Base-by-base conservation (phyloP, 2,888 invertebrate genomes). In the Harmothoe impar region DNA sequence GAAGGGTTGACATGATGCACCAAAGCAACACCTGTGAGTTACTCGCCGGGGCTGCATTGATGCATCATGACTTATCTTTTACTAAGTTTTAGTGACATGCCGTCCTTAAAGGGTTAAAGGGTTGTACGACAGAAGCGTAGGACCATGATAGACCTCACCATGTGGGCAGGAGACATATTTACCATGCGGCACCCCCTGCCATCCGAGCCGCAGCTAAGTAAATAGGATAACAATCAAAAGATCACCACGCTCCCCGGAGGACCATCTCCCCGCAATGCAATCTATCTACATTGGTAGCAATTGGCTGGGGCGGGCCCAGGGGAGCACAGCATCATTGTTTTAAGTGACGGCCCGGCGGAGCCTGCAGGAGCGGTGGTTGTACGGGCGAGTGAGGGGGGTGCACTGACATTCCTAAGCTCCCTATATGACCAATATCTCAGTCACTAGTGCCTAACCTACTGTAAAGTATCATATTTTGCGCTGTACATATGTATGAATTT, bases 251-350 rank as follows among this genome's bases (percentile, higher is more conserved):
- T 72, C 72, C 72, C 72, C 1, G 29, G 25, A 72, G 72, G 29
- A 25, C 25, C n/a, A 72, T 72, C 72, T 25, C 25, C n/a, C 72
- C 25, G 29, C 72, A 29, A 72, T 3, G 72, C 72, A 72, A 72
- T 72, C 72, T 72, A 72, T 72, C 72, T 72, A 72, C 25, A 72
- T 72, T 72, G 72, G 72, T 72, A 72, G 72, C 72, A 72, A 72
- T 72, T 72, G 72, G 72, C 72, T 25, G 72, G 1, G 15, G 31
- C 31, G 15, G 43, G 15, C 72, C 72, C 15, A 7, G 29, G 72
- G 72, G 25, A 23, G n/a, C 5, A 3, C 3, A 5, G 31, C 72
- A 29, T 72, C 72, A 72, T 72, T 72, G 72, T 72, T 72, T 29
- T 72, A 29, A 72, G 72, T n/a, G 72, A 62, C 7, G 62, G 23